Evolutionary conservation across 2,113 vertebrate species (phyloP).

Genomic region (Cricetomys ansorgei): DNA sequence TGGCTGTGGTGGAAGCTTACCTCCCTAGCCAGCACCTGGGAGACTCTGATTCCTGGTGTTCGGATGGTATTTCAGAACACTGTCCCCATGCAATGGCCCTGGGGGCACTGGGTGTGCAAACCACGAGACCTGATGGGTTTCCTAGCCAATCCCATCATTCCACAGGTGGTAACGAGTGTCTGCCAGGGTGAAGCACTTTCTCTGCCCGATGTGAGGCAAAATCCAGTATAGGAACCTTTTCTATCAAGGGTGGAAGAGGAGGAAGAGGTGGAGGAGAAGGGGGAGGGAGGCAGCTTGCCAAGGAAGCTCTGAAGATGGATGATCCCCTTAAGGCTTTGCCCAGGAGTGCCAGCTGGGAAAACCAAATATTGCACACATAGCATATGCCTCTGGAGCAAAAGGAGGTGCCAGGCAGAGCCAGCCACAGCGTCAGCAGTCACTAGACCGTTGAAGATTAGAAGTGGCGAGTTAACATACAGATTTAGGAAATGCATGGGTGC

Average conservation of each 20-base stretch:
- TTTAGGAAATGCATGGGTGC: not conserved
- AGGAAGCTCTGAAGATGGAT: not conserved
- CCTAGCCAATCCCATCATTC: not conserved
- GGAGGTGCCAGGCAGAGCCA: not conserved
- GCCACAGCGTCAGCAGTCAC: not conserved
- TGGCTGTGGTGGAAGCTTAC: rapidly evolving
- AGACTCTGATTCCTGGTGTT: rapidly evolving
- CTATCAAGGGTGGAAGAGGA: not conserved
- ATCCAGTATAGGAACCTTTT: not conserved
- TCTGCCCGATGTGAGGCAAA: not conserved
- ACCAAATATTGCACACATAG: not conserved
- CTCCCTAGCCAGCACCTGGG: rapidly evolving
- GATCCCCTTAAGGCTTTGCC: not conserved
- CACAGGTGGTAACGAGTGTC: not conserved
- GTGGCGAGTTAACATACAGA: not conserved
- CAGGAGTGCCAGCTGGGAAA: slow-evolving; percentile 30
- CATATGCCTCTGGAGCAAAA: not conserved
- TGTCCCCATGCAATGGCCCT: rapidly evolving
- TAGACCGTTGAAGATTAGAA: not conserved
- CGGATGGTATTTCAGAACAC: not conserved
- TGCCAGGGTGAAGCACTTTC: not conserved
- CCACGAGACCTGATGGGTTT: rapidly evolving
- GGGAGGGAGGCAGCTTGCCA: not conserved
- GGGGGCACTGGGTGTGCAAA: not conserved
- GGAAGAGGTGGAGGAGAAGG: not conserved